Evolutionary conservation across 1,140 invertebrate genomes (phyloP).

Genomic region (Drosophila ficusphila): DNA sequence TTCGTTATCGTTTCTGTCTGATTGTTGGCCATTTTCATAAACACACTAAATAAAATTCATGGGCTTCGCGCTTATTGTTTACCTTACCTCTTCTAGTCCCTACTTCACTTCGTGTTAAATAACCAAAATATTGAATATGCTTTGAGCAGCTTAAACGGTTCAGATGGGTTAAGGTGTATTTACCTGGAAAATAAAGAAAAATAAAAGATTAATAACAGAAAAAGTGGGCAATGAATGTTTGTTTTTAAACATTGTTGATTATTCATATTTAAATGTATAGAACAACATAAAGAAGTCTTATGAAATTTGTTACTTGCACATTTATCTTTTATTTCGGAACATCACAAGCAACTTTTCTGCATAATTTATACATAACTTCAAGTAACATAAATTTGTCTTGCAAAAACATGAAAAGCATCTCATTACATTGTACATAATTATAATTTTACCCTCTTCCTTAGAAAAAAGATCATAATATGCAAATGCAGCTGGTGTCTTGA

Average conservation of each 20-base stretch:
- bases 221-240: too few species aligned
- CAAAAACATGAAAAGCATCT: slow-evolving; percentile 23
- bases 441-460: background rate
- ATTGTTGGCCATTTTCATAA: slow-evolving; percentile 80
- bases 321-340: too few species aligned
- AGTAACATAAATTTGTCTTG: slow-evolving; percentile 8
- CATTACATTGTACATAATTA: slow-evolving; percentile 35
- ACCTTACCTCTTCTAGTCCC: slow-evolving; percentile 33
- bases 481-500: slow-evolving; percentile 67
- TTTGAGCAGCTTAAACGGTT: background rate
- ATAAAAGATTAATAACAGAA: background rate
- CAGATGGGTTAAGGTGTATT: background rate
- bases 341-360: background rate
- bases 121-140: slow-evolving; percentile 41
- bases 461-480: slow-evolving; percentile 32
- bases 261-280: too few species aligned
- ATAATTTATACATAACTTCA: slow-evolving; percentile 4
- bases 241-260: too few species aligned
- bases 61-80: slow-evolving; percentile 51
- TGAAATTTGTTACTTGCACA: background rate
- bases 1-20: slow-evolving; percentile 73
- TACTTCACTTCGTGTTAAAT: slow-evolving; percentile 22
- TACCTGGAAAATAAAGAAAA: slow-evolving; percentile 18
- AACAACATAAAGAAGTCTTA: too few species aligned
- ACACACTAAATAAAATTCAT: slow-evolving; percentile 69